Percentiles rank a stretch among this genome's conserved stretches.
Conservation (phyloP, 23 tunicate species). For the Trididemnum miniatum region DNA sequence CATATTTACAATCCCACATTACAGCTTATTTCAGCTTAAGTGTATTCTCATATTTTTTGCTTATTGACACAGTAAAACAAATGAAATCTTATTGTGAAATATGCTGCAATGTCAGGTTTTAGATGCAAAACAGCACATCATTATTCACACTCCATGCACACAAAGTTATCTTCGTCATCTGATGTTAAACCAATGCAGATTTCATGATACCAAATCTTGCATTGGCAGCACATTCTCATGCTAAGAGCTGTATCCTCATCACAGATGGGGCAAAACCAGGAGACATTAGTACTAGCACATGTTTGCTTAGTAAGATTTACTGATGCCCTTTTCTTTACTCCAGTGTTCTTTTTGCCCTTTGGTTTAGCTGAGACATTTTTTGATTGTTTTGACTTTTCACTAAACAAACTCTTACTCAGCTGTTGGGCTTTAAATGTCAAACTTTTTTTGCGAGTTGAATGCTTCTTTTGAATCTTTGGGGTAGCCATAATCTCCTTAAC, state of each 20-base stretch:
- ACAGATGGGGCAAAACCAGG: slow-evolving; percentile 30
- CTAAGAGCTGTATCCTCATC: slow-evolving; percentile 2
- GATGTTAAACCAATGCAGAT: slow-evolving; percentile 24
- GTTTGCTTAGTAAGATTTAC: background rate
- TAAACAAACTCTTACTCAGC: background rate
- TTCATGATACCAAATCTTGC: slow-evolving; percentile 30
- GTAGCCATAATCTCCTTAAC: slow-evolving; percentile 20
- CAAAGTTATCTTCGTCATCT: slow-evolving; percentile 28
- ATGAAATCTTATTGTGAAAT: background rate
- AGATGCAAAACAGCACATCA: background rate
- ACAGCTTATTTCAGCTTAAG: background rate
- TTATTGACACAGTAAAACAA: background rate
- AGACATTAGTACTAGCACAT: background rate
- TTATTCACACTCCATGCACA: slow-evolving; percentile 20
- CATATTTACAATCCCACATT: background rate
- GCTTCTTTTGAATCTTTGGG: slow-evolving; percentile 12
- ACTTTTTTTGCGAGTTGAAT: slow-evolving; percentile 8
- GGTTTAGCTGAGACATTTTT: slow-evolving; percentile 6
- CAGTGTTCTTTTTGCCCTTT: slow-evolving; percentile 5
- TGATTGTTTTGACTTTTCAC: slow-evolving; percentile 1
- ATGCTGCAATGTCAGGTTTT: background rate
- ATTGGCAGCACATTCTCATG: slow-evolving; percentile 15
- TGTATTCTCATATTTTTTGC: background rate
- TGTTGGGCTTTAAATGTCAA: background rate
- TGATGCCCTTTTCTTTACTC: background rate